Conservation (phyloP, 2,797 vertebrate species). For the Picus viridis region DNA sequence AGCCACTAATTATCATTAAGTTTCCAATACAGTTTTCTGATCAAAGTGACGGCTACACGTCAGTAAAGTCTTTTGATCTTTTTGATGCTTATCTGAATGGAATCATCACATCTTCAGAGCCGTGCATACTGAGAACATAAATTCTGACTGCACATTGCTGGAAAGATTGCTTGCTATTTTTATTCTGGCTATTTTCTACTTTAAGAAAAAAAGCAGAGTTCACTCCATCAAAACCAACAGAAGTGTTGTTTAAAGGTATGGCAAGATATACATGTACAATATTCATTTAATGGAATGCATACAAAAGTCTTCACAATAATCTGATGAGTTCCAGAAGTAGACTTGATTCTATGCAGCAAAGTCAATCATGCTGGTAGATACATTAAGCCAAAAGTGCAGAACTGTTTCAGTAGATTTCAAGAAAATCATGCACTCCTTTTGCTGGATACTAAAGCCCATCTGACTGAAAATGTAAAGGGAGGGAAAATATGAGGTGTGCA, state of each 20-base stretch:
- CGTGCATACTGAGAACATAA: neutral
- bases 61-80: slow-evolving; percentile 59
- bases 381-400: neutral
- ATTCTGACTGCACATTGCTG: slow-evolving; percentile 40
- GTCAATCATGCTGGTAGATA: neutral
- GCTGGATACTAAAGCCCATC: neutral
- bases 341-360: neutral
- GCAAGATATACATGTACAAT: neutral
- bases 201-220: slow-evolving; percentile 2
- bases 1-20: slow-evolving; percentile 28
- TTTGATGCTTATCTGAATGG: slow-evolving; percentile 60
- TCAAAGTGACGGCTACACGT: slow-evolving; percentile 60
- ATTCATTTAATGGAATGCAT: neutral
- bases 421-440: neutral
- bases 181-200: slow-evolving; percentile 21
- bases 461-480: neutral
- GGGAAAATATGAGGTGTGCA: neutral
- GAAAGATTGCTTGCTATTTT: slow-evolving; percentile 51
- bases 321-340: slow-evolving; percentile 27
- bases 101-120: slow-evolving; percentile 61
- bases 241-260: slow-evolving; percentile 22
- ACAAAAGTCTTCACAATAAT: neutral
- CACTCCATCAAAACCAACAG: neutral
- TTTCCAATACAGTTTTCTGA: slow-evolving; percentile 42
- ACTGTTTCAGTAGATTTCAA: neutral